These are phyloP conservation scores for Drosophila nikananu DNA, from an alignment of 1,140 invertebrate genomes.

Conservation along the genomic window DNA sequence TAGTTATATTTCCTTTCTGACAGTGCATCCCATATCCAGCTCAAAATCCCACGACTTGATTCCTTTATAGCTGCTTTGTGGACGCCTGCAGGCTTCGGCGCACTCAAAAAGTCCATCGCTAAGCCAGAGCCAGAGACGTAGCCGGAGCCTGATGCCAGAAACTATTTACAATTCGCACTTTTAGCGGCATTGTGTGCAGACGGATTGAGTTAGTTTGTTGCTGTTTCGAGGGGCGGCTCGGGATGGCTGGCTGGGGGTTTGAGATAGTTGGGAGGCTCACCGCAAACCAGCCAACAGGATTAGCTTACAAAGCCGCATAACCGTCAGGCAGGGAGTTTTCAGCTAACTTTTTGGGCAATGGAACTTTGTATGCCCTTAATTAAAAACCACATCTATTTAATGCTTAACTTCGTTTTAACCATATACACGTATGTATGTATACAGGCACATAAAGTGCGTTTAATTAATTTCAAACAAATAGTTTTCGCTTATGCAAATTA, in stretches of 20 bases:
- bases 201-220: conserved; percentile 65
- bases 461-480: conserved; percentile 30
- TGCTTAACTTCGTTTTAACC: conserved; percentile 26
- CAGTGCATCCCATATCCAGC: conserved; percentile 1
- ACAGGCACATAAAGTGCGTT: background rate
- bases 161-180: conserved; percentile 77
- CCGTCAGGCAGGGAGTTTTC: background rate
- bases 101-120: conserved; percentile 40
- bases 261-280: conserved; percentile 32
- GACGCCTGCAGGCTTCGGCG: conserved; percentile 16
- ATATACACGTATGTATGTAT: background rate
- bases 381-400: conserved; percentile 52
- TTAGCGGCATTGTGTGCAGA: conserved; percentile 59
- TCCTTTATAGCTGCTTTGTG: conserved; percentile 17
- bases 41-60: conserved; percentile 15
- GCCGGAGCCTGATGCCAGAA: conserved; percentile 43
- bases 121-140: background rate
- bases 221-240: conserved; percentile 11
- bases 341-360: conserved; percentile 12
- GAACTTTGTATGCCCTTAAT: conserved; percentile 49
- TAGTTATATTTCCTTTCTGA: background rate
- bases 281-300: conserved; percentile 46
- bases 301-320: conserved; percentile 48
- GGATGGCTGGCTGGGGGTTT: conserved; percentile 7
- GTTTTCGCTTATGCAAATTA: conserved; percentile 28